Evolutionary conservation across 1,140 invertebrate genomes (phyloP).

Genomic region (Cheumatopsyche charites): DNA sequence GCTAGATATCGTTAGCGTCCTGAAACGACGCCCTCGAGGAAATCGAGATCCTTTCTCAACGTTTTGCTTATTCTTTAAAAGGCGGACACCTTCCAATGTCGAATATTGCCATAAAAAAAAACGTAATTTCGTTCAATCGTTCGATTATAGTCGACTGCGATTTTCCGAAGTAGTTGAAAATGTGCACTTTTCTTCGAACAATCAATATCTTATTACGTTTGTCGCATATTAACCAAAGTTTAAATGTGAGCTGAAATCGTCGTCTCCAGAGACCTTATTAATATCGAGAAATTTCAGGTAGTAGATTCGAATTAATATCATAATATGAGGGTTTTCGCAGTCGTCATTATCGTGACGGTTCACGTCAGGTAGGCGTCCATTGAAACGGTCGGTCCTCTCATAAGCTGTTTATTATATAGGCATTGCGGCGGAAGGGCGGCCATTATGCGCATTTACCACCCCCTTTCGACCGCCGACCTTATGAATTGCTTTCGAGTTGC

Average conservation of each 20-base stretch:
- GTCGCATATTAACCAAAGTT: no score
- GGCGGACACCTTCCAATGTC: neutral
- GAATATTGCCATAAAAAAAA: neutral
- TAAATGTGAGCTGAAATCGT: no score
- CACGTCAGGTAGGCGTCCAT: constrained; percentile 44
- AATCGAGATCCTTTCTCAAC: constrained; percentile 1
- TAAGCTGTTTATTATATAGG: constrained; percentile 48
- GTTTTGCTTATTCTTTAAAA: constrained; percentile 1
- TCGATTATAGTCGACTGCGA: no score
- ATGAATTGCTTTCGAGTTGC: constrained; percentile 32
- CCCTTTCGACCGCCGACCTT: constrained; percentile 17
- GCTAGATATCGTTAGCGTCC: constrained; percentile 33
- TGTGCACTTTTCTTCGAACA: no score
- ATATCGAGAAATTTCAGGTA: constrained; percentile 2
- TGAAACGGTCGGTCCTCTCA: constrained; percentile 39
- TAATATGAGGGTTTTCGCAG: constrained; percentile 30
- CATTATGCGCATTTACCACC: constrained; percentile 25
- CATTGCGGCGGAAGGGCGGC: constrained; percentile 22
- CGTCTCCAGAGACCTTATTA: neutral
- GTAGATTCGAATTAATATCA: constrained; percentile 41
- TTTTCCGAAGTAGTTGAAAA: no score
- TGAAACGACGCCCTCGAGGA: constrained; percentile 1
- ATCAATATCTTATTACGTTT: no score
- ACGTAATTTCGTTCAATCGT: neutral
- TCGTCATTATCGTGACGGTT: constrained; percentile 38